Evolutionary conservation across 2,113 vertebrate species (phyloP), one percentile per base, ranked within the genome.

Genomic region (Melanostigma gelatinosum): DNA sequence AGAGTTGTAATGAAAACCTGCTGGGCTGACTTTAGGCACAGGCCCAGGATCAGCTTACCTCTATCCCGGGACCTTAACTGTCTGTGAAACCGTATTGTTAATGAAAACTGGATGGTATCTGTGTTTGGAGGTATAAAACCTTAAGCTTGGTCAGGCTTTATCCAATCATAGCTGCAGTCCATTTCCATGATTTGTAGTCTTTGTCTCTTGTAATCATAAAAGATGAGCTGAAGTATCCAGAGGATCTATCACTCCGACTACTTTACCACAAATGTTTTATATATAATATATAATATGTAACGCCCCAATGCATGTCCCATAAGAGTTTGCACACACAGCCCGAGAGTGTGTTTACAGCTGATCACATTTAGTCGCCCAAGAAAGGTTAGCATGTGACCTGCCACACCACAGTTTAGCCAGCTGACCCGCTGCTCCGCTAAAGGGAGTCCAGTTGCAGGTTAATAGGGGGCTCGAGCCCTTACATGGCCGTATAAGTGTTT

Each of bases 1-100:
- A 89, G 80, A 71, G 87, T 86, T 87, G 84, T 95, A 95, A 96
- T 94, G 85, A 91, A 94, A 96, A 94, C 89, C 95, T 87, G 89
- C 92, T 96, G 94, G 88, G 81, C 74, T 77, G 79, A 78, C 77
- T 60, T 63, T 67, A 77, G 80, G 80, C 76, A 63, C 80, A 88
- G 85, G 66, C 72, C 80, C 65, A 2, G 85, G 90, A 92, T 92
- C 91, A 72, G 86, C 60, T 94, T 90, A 90, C 88, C 36, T 82
- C 75, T 44, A 52, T 61, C 42, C 77, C 22, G 4, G 83, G 58
- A 85, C 88, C 69, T 73, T 73, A 66, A 85, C 77, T 62, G 84
- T 87, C 63, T 89, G 80, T 85, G 80, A 77, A 74, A 83, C 34
- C 38, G 11, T 78, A 73, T 62, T 77, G 79, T 61, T 84, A 81